Evolutionary conservation across 1,140 invertebrate genomes (phyloP), one percentile per base, ranked within the genome.

Genomic region (Mactra quadrangularis): DNA sequence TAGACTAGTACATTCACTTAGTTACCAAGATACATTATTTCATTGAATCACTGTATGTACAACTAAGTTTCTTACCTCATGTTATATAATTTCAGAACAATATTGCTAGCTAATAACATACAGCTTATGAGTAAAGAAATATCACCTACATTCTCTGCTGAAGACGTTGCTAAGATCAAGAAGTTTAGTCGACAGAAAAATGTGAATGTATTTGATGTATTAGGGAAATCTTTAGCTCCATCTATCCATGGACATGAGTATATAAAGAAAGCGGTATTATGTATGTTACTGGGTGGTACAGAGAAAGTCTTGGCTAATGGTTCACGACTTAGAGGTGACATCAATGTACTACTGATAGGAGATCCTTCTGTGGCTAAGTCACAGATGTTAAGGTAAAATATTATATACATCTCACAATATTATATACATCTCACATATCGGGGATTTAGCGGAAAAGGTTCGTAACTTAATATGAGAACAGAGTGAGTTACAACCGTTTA

Each of bases 331-430:
- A 96, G 99, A 95, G 99, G 99, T 86, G 99, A 99, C 91, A 99
- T 99, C 62, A 99, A 99, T 93, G 94, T 99, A 41, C 94, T 99
- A 22, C 94, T 99, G 0, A 99, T 99, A 90, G 99, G 99, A 57
- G 99, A 99, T 95, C 99, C 99, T 0, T 99, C 98, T 66, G 99
- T 99, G 57, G 99, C 99, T 3, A 99, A 99, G 93, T 99, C 98
- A 0, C 99, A 99, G 92, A 93, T 99, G 85, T 93, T 99, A 3
- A 88, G 94, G 89, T 93, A 79, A 41, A 41, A 41, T 41, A 41
- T 7, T n/a, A n/a, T n/a, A n/a, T n/a, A n/a, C n/a, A n/a, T n/a
- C n/a, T n/a, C n/a, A n/a, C n/a, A n/a, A n/a, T n/a, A n/a, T n/a
- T n/a, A n/a, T n/a, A n/a, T n/a, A n/a, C n/a, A n/a, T n/a, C n/a